A percentile compares a stretch with the other conserved stretches of the same genome.
Evolutionary conservation across 2,113 vertebrate genomes (phyloP).

Genomic region (Peromyscus maniculatus): DNA sequence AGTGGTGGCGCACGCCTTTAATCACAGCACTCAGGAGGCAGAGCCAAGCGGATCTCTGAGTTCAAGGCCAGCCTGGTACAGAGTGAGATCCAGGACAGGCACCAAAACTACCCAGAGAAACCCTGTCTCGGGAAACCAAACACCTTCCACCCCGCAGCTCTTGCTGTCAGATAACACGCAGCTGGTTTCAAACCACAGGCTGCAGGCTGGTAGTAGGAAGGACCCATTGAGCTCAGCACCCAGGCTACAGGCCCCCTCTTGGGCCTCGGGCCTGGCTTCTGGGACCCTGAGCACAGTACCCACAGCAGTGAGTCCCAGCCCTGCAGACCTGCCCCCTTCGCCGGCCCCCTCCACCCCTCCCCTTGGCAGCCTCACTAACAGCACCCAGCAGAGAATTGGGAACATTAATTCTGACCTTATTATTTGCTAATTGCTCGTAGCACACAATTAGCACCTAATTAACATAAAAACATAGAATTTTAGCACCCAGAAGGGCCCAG

Average conservation of each 20-base stretch:
- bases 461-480: constrained; percentile 77
- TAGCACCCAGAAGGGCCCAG: constrained; percentile 57
- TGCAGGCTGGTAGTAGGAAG: not conserved
- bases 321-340: not conserved
- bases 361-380: constrained; percentile 55
- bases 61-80: no score
- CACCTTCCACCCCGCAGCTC: not conserved
- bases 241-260: no score
- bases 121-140: no score
- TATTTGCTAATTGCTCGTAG: constrained; percentile 81
- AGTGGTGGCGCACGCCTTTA: no score
- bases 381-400: constrained; percentile 64
- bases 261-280: not conserved
- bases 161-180: not conserved
- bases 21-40: no score
- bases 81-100: no score
- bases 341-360: constrained; percentile 61
- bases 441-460: constrained; percentile 81
- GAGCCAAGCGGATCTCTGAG: no score
- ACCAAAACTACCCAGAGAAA: no score
- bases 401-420: constrained; percentile 81
- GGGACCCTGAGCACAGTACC: not conserved
- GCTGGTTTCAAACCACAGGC: not conserved
- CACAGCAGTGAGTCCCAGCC: not conserved
- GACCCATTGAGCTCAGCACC: not conserved